These are phyloP conservation scores for Operophtera brumata DNA, from an alignment of 2,888 invertebrate genomes.

Conservation along the genomic window DNA sequence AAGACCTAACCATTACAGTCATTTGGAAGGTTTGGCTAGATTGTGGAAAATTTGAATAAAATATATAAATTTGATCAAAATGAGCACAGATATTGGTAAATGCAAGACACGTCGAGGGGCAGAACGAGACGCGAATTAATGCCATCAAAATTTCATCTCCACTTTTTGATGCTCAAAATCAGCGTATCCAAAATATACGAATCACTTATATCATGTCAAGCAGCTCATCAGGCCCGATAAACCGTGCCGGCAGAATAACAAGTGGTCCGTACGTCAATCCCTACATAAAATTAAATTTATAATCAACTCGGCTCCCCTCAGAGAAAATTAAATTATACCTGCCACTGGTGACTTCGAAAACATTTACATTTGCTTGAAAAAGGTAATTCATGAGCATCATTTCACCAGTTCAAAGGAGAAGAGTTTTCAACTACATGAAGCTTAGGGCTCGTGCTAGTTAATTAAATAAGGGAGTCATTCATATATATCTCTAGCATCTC, in stretches of 20 bases:
- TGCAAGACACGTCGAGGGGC: background rate
- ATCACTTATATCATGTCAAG: constrained; percentile 51
- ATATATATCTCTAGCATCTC: constrained; percentile 5
- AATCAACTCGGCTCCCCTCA: constrained; percentile 69
- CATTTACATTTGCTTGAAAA: constrained; percentile 68
- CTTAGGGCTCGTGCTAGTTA: constrained; percentile 42
- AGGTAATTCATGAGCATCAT: constrained; percentile 54
- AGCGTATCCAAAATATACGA: constrained; percentile 36
- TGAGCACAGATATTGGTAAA: background rate
- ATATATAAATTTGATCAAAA: too few species aligned
- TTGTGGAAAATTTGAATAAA: background rate
- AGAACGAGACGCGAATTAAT: constrained; percentile 2
- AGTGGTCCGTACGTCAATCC: constrained; percentile 62
- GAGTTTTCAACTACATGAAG: constrained; percentile 50
- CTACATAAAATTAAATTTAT: constrained; percentile 76
- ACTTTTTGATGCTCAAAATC: constrained; percentile 25
- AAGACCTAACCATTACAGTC: background rate
- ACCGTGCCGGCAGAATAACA: constrained; percentile 66
- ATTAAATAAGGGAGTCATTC: constrained; percentile 42
- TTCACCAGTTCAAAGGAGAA: constrained; percentile 48
- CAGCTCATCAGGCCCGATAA: constrained; percentile 65
- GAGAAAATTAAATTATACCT: constrained; percentile 76
- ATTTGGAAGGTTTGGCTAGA: background rate
- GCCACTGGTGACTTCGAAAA: constrained; percentile 67
- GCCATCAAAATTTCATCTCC: background rate